Base-by-base conservation (phyloP, 2,888 invertebrate species). In the Drosophila mimica region DNA sequence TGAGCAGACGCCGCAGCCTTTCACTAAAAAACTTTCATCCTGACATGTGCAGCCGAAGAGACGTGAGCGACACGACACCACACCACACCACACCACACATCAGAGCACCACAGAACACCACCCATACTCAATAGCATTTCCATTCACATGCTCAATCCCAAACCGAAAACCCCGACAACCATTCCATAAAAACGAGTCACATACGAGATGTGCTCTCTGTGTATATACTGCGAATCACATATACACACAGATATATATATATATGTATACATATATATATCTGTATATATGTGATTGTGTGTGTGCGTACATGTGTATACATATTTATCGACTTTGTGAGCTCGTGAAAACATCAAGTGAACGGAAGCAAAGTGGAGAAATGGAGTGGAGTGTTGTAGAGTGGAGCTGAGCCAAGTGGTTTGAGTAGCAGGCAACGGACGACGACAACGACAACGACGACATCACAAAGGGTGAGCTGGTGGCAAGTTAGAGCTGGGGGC, bases 321-420 rank as follows among this genome's bases (percentile, higher is more conserved):
- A 88, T 89, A 85, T 89, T 85, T 85, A 89, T 85, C 89, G 85
- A 89, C 89, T 86, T 85, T 89, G 85, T 82, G 89, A 89, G 85
- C 89, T 89, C 85, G 83, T 74, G 83, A 85, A 89, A 88, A 86
- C 85, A 85, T 85, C 89, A 88, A 88, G 83, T 88, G 89, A 85
- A 89, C 85, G 85, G 86, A 85, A 84, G 88, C 84, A 71, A 76
- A 63, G 79, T 70, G 79, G 58, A 66, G 76, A 57, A 54, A 64
- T 51, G 52, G 46, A 51, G 64, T 77, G 67, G 68, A 73, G 70
- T 61, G 54, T 36, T 52, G 60, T 36, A 57, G 53, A 70, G 79
- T 66, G 69, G 62, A 78, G 69, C 70, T 59, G 33, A 65, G 79
- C 74, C 62, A 79, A 74, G 77, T 76, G 83, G 83, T 81, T 81